Base-by-base conservation (phyloP, 2,113 vertebrate genomes). In the Cygnus buccinator region DNA sequence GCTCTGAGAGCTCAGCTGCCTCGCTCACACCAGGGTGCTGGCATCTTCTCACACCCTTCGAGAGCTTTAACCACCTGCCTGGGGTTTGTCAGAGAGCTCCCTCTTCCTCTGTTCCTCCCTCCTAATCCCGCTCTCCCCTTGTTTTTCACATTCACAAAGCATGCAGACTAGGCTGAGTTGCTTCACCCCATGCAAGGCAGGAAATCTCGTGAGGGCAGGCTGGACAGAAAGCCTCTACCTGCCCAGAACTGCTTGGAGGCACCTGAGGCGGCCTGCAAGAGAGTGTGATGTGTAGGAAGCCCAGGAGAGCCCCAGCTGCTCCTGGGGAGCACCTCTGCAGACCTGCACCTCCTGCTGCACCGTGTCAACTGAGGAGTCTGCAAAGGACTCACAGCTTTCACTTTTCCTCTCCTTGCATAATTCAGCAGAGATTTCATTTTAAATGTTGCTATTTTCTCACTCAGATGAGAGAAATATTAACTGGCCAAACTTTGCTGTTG, bases 401-500 rank as follows among this genome's bases (percentile, higher is more conserved):
- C 16, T 35, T 61, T 29, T 62, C n/a, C 44, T 15, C 9, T 5
- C 39, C 44, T 70, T 86, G 59, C 52, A 57, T 66, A 79, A 84
- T 82, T 93, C 57, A 65, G 28, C 43, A 61, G 39, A 90, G 63
- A 89, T 50, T 74, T 39, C 16, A 19, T 91, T 94, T 95, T 86
- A 83, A 96, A 94, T 89, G 65, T 62, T 94, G 90, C 61, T 95
- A 67, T 90, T 96, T 93, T 91, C 86, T 86, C 78, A 29, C 86
- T 76, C 71, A 88, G 82, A n/a, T 91, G 59, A 48, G 85, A 97
- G 92, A 95, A 96, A 94, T 97, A 96, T 93, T 92, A 94, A 96
- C 92, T 86, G 89, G 91, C 54, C 71, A 92, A 78, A 91, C 87
- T 94, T 88, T 74, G 90, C 93, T 75, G 86, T 73, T 89, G 90